Evolutionary conservation across 1,140 invertebrate genomes (phyloP).

Genomic region (Saccostrea echinata): DNA sequence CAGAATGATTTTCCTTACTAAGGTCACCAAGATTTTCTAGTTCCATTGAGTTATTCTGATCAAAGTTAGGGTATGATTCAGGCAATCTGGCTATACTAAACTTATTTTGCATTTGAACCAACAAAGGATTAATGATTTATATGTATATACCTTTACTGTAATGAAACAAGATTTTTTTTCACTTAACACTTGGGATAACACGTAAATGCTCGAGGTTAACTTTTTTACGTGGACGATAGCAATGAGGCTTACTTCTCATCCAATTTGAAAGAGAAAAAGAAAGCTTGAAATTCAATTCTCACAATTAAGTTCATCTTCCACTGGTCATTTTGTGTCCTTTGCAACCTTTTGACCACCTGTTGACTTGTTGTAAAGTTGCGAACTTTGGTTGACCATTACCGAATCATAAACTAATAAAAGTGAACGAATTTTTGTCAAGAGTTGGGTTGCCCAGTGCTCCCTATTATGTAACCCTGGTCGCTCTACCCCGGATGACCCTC

Average conservation of each 20-base stretch:
- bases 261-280: background rate
- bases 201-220: too few species aligned
- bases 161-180: too few species aligned
- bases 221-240: too few species aligned
- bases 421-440: constrained; percentile 29
- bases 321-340: constrained; percentile 6
- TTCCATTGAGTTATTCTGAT: too few species aligned
- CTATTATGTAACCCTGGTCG: constrained; percentile 14
- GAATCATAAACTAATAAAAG: constrained; percentile 38
- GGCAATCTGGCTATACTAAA: too few species aligned
- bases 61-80: too few species aligned
- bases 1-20: too few species aligned
- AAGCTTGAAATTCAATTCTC: background rate
- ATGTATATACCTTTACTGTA: too few species aligned
- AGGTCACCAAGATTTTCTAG: too few species aligned
- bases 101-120: too few species aligned
- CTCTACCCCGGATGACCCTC: constrained; percentile 27
- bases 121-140: too few species aligned
- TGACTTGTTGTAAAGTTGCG: constrained; percentile 34
- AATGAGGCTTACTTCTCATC: background rate
- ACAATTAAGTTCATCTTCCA: background rate
- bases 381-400: constrained; percentile 38
- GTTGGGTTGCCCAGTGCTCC: constrained; percentile 25
- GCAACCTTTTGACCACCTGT: constrained; percentile 35
- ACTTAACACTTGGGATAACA: too few species aligned